These are phyloP conservation scores for Luperina testacea DNA, from an alignment of 2,888 invertebrate species.

Conservation along the genomic window DNA sequence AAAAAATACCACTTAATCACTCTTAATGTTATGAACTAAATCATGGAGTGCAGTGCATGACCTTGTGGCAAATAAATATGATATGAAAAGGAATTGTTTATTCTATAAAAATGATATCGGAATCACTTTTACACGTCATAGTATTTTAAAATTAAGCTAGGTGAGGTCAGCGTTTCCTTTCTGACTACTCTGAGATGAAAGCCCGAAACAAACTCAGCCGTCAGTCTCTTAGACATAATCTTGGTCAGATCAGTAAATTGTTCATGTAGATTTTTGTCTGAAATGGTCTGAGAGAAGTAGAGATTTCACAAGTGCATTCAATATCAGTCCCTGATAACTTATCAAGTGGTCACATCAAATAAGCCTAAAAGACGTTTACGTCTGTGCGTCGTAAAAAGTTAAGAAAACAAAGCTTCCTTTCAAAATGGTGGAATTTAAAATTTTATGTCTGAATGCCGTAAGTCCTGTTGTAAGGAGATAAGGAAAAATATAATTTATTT, in stretches of 20 bases:
- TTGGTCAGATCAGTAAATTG: background rate
- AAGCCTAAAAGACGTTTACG: conserved; percentile 1
- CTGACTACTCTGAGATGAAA: background rate
- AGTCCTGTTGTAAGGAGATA: conserved; percentile 71
- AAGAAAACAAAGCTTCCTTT: conserved; percentile 54
- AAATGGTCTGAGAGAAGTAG: background rate
- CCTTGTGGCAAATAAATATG: background rate
- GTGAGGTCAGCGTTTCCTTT: background rate
- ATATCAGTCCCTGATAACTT: background rate
- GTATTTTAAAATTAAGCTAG: background rate
- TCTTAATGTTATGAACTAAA: background rate
- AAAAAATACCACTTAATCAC: too few species aligned
- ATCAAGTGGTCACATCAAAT: conserved; percentile 31
- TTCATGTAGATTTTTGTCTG: background rate
- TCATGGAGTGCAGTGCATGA: background rate
- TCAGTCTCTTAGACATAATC: background rate
- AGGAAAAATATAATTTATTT: conserved; percentile 76
- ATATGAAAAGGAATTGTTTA: background rate
- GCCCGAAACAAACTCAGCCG: background rate
- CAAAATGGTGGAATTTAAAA: conserved; percentile 53
- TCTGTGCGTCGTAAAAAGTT: conserved; percentile 31
- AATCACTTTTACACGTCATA: background rate
- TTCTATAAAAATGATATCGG: background rate
- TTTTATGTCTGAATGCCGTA: conserved; percentile 67
- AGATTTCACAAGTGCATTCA: too few species aligned